A percentile compares a stretch with the other conserved stretches of the same genome.
These are phyloP conservation scores for Apotomis turbidana DNA, from an alignment of 2,888 invertebrate genomes.

Conservation along the genomic window DNA sequence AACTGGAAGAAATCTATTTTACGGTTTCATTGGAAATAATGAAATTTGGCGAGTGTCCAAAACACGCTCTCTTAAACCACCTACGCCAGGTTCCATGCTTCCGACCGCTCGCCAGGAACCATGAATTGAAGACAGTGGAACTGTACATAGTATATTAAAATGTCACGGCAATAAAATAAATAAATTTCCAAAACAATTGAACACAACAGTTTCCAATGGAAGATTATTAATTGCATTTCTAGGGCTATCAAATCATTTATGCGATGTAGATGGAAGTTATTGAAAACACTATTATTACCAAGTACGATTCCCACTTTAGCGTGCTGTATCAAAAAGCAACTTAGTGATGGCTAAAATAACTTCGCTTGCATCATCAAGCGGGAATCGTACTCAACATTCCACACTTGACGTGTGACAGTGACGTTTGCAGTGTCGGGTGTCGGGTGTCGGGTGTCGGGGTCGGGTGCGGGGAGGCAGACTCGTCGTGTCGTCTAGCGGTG, in stretches of 20 bases:
- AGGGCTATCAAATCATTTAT: neutral
- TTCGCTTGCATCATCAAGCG: neutral
- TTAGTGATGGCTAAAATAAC: too few relatives aligned
- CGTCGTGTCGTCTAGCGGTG: constrained; percentile 28
- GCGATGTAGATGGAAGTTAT: neutral
- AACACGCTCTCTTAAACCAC: neutral
- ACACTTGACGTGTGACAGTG: neutral
- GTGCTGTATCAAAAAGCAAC: too few relatives aligned
- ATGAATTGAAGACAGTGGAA: neutral
- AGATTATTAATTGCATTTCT: neutral
- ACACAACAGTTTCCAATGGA: constrained; percentile 15
- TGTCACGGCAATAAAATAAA: neutral
- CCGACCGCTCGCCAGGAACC: neutral
- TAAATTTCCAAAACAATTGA: neutral
- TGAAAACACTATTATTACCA: neutral
- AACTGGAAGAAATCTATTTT: too few relatives aligned
- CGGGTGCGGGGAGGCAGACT: constrained; percentile 25
- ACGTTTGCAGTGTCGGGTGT: neutral
- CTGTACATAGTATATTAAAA: too few relatives aligned
- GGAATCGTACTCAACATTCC: neutral
- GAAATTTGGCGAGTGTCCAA: too few relatives aligned
- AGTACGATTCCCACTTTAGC: neutral
- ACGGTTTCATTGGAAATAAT: too few relatives aligned
- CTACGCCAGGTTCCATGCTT: neutral
- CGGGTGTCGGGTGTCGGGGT: constrained; percentile 11